Base-by-base conservation (phyloP, 2,113 vertebrate species). In the Caloenas nicobarica region DNA sequence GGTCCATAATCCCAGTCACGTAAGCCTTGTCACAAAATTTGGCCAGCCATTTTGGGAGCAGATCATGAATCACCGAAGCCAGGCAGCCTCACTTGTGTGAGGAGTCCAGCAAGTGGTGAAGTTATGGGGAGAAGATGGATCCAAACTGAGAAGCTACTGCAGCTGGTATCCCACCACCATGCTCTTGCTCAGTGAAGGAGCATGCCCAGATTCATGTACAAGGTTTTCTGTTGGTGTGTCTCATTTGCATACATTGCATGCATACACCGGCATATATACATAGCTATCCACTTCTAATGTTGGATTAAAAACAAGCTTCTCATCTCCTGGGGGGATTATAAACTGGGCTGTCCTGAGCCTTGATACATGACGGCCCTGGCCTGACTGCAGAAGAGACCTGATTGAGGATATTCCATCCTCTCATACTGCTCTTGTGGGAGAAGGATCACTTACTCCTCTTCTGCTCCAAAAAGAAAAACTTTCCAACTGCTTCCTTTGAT, bases 131-230 rank as follows among this genome's bases (percentile, higher is more conserved):
- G 18, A 80, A 33, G 7, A 24, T 71, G 38, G 46, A 81, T 62
- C 31, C 16, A 53, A 57, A 29, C 22, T 13, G 54, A 56, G 56
- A 50, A 53, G 29, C 44, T 78, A 36, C 10, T 7, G 11, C n/a
- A 34, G 31, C 3, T 73, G 17, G 22, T 69, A 23, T 53, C 21
- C 33, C 24, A 50, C 46, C 33, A 24, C 28, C 23, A 22, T 0
- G 1, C 4, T 50, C 38, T n/a, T 76, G 69, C n/a, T 85, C 34
- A 68, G 28, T 0, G 0, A 64, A 82, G 42, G 38, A 9, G 1
- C 24, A 13, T 13, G 16, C 17, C n/a, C n/a, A 51, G 54, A 28
- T 58, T 28, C 15, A 29, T 0, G 3, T 7, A 42, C 29, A 80
- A 10, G 7, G 18, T 51, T 36, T 86, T 66, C 60, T 78, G 6